Percentiles rank a stretch among this genome's conserved stretches.
Conservation (phyloP, 2,797 vertebrate species). For the Pteropus rufus region DNA sequence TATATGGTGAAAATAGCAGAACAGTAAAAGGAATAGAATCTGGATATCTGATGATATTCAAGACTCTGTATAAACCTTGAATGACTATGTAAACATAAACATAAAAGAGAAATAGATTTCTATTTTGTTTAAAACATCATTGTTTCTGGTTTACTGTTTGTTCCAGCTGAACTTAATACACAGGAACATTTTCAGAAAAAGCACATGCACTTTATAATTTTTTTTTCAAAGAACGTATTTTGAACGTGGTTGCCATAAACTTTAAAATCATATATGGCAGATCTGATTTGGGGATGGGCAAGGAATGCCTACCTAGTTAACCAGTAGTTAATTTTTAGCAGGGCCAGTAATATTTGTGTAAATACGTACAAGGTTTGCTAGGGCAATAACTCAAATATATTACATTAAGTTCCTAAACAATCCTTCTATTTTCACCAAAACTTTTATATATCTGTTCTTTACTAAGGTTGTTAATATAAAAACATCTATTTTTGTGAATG, state of each 20-base stretch:
- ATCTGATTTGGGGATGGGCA: neutral
- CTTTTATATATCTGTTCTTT: neutral
- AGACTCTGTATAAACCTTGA: neutral
- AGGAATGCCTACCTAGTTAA: neutral
- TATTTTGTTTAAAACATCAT: neutral
- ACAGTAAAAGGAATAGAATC: neutral
- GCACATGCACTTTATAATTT: neutral
- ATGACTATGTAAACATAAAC: neutral
- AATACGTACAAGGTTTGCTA: neutral
- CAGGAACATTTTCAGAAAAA: neutral
- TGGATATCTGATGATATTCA: neutral
- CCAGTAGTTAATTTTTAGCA: neutral
- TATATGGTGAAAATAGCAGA: neutral
- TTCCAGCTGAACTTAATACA: neutral
- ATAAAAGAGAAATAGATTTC: neutral
- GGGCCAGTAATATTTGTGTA: neutral
- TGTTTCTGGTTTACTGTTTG: neutral
- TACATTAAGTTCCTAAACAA: neutral
- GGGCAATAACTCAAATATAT: neutral
- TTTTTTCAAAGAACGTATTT: conserved; percentile 1
- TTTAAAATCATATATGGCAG: neutral
- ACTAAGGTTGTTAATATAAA: neutral
- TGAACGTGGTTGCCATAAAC: neutral
- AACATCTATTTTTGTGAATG: neutral
- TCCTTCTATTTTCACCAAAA: neutral